Percentiles rank a stretch among this genome's conserved stretches.
Evolutionary conservation across 2,888 invertebrate species (phyloP).

Genomic region (Synergus itoensis): DNA sequence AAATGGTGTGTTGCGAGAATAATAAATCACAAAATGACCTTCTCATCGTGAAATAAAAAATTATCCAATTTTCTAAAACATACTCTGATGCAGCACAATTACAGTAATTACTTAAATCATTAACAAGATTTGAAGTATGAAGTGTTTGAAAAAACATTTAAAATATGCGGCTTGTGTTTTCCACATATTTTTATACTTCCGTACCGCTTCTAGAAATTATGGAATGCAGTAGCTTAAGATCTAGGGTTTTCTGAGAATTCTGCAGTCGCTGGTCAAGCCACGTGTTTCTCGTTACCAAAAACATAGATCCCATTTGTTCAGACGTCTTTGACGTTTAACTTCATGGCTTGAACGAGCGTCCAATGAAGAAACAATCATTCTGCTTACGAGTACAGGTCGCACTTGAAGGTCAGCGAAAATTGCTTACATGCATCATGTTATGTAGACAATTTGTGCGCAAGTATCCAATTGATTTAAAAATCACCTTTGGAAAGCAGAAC

Average conservation of each 20-base stretch:
- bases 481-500: neutral
- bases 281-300: conserved; percentile 36
- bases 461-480: neutral
- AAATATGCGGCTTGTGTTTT: neutral
- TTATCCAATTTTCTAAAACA: neutral
- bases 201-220: neutral
- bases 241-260: neutral
- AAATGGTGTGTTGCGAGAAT: neutral
- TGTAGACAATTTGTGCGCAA: neutral
- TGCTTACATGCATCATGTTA: neutral
- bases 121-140: no score
- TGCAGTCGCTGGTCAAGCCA: neutral
- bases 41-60: neutral
- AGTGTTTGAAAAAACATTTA: neutral
- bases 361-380: neutral
- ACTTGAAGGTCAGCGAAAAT: conserved; percentile 8
- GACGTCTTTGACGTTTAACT: neutral
- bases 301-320: conserved; percentile 3
- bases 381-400: conserved; percentile 6
- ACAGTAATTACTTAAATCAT: no score
- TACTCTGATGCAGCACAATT: no score
- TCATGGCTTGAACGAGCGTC: neutral
- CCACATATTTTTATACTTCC: neutral
- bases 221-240: neutral
- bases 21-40: conserved; percentile 4